Base-by-base conservation (phyloP, 1,140 invertebrate species). In the Procambarus clarkii region DNA sequence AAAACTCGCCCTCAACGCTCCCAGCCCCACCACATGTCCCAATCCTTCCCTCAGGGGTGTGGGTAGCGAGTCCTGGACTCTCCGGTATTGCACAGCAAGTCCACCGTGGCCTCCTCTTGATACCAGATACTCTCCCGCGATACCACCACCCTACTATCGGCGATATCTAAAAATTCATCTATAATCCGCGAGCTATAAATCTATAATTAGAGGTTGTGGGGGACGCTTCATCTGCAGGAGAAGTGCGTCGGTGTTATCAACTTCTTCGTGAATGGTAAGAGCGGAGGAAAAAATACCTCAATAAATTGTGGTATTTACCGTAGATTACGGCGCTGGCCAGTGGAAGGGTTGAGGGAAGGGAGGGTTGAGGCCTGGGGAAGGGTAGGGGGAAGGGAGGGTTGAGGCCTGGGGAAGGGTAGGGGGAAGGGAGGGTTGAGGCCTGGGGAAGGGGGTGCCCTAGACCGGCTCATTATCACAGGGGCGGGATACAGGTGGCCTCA, bases 121-220 rank as follows among this genome's bases (percentile, higher is more conserved):
- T 82, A 58, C 80, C 48, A 82, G 24, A 58, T 54, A 54, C 48
- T 50, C 50, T 48, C 45, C 45, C 77, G 15, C 54, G 34, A 60
- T 71, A 64, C 44, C 71, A 48, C 69, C 69, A 64, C 69, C 21
- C 64, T 69, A 34, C 45, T 86, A 86, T 86, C 83, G 46, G 45
- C 69, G 45, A 69, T 86, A 86, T 76, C 83, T 86, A 5, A 48
- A 48, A 76, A 86, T 86, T 86, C 83, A n/a, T 76, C 83, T 86
- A 86, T 86, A 86, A 86, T 86, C 83, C 69, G 45, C 5, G 83
- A 74, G 83, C 83, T 64, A 86, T 86, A 86, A 86, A 86, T 86
- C 83, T 76, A n/a, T 86, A 86, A 86, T 86, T 86, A 71, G 15
- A 34, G 83, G 69, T 48, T 48, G 45, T 50, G 69, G 83, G 71